Evolutionary conservation across 1,140 invertebrate genomes (phyloP).

Genomic region (Globodera ellingtonae): DNA sequence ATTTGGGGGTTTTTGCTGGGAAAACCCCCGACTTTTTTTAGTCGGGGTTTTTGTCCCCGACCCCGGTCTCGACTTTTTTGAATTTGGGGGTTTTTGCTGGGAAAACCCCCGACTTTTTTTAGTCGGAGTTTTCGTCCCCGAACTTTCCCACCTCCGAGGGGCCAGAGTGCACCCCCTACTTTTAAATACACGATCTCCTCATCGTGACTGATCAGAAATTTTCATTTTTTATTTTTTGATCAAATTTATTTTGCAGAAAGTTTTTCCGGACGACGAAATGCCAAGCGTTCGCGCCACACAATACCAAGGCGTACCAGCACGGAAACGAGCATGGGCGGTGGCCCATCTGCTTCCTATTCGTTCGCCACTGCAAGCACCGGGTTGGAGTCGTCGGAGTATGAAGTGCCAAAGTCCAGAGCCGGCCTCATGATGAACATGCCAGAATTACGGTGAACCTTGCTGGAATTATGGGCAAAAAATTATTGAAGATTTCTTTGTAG

Average conservation of each 20-base stretch:
- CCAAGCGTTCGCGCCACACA: background rate
- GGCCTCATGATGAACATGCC: background rate
- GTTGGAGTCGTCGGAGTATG: background rate
- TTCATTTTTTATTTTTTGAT: background rate
- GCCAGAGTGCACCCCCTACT: no score
- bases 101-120: no score
- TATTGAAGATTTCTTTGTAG: no score
- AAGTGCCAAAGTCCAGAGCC: background rate
- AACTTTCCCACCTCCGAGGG: no score
- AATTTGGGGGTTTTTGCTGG: no score
- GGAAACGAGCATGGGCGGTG: background rate
- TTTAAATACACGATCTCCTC: background rate
- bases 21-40: no score
- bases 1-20: no score
- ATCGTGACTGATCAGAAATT: background rate
- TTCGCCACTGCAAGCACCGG: slow-evolving; percentile 1
- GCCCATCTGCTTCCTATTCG: background rate
- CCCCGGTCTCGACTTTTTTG: no score
- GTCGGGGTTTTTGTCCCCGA: no score
- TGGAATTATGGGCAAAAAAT: no score
- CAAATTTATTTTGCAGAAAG: slow-evolving; percentile 6
- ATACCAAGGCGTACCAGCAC: background rate
- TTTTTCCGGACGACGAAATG: background rate
- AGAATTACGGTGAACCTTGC: background rate
- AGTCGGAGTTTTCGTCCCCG: no score